Evolutionary conservation across 2,797 vertebrate species (phyloP).

Genomic region (Hipposideros larvatus): DNA sequence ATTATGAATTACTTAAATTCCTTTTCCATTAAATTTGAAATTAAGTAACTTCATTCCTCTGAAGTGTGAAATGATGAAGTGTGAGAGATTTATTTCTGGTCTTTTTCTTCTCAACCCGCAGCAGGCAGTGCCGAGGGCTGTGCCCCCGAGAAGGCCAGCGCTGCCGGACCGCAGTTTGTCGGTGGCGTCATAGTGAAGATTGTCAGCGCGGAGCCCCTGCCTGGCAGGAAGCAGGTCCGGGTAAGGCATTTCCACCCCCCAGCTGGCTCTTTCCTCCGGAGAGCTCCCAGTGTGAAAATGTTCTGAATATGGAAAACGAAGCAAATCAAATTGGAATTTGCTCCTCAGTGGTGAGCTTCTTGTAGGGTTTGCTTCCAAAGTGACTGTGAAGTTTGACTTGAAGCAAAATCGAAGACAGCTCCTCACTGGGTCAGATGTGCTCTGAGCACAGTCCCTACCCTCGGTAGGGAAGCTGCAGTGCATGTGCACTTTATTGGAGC

Average conservation of each 20-base stretch:
- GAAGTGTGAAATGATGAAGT: not conserved
- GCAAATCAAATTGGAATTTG: not conserved
- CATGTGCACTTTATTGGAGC: not conserved
- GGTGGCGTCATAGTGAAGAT: conserved; percentile 98
- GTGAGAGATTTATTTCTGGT: not conserved
- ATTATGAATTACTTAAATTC: not conserved
- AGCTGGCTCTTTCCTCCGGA: conserved; percentile 71
- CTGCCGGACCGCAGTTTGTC: conserved; percentile 93
- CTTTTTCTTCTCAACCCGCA: conserved; percentile 70
- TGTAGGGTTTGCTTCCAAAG: not conserved
- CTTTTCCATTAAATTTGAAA: conserved; percentile 2
- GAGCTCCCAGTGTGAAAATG: conserved; percentile 31
- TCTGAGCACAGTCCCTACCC: not conserved
- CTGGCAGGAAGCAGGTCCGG: conserved; percentile 93
- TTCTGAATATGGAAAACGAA: conserved; percentile 72
- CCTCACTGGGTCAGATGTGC: not conserved
- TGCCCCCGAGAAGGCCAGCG: conserved; percentile 86
- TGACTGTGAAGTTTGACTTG: not conserved
- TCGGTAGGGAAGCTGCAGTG: not conserved
- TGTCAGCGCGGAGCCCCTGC: conserved; percentile 92
- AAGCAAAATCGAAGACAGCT: not conserved
- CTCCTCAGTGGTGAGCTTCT: not conserved
- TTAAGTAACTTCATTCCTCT: conserved; percentile 5
- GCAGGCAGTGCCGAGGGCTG: conserved; percentile 71
- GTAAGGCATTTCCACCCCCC: conserved; percentile 88